Percentiles rank a stretch among this genome's conserved stretches.
Conservation (phyloP, 2,888 invertebrate species). For the Drosophila rubida region DNA sequence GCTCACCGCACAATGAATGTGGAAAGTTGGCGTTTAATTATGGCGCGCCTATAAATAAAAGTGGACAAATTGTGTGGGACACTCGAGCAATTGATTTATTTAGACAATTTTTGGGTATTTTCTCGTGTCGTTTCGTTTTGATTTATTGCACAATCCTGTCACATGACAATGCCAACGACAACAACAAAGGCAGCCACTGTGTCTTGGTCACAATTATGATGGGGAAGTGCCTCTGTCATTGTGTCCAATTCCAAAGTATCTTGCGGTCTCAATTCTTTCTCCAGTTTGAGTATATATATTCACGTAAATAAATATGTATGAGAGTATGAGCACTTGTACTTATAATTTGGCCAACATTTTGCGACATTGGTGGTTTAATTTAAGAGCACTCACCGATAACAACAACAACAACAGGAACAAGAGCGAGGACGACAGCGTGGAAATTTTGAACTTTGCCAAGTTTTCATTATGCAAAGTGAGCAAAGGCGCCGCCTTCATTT, state of each 20-base stretch:
- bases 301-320: conserved; percentile 1
- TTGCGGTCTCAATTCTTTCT: conserved; percentile 15
- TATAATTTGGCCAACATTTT: conserved; percentile 49
- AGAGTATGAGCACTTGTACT: conserved; percentile 24
- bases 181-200: conserved; percentile 20
- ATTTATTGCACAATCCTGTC: conserved; percentile 65
- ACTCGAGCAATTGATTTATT: conserved; percentile 47
- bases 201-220: conserved; percentile 42
- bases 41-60: conserved; percentile 29
- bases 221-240: neutral
- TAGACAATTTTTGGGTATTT: conserved; percentile 37
- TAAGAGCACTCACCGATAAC: conserved; percentile 47
- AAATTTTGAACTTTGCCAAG: conserved; percentile 44
- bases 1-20: neutral
- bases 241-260: conserved; percentile 18
- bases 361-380: conserved; percentile 66
- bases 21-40: conserved; percentile 24
- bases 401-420: conserved; percentile 24
- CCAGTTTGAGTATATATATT: neutral
- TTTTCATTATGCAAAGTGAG: conserved; percentile 72
- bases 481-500: conserved; percentile 19
- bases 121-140: conserved; percentile 55
- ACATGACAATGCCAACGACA: conserved; percentile 56
- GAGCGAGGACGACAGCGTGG: conserved; percentile 22
- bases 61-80: conserved; percentile 21